Evolutionary conservation across 2,113 vertebrate species (phyloP).

Genomic region (Phrynosoma blainvillii): DNA sequence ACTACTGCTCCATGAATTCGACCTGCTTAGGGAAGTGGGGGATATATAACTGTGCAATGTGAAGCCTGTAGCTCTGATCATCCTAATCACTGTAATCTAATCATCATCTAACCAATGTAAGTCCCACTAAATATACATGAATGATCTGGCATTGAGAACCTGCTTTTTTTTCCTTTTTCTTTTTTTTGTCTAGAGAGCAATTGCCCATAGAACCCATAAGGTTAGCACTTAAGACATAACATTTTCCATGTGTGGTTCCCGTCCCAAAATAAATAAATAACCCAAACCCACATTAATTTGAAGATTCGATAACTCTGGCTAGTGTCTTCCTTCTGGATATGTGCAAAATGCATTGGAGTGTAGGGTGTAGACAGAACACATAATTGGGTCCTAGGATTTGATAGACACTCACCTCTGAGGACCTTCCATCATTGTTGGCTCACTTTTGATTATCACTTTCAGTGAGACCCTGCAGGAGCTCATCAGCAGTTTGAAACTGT

Average conservation of each 20-base stretch:
- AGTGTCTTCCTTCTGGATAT: not conserved
- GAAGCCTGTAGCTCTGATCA: not conserved
- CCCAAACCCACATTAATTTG: not conserved
- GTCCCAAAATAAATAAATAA: too few relatives aligned
- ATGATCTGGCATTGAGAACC: not conserved
- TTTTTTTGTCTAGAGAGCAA: too few relatives aligned
- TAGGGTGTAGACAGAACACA: not conserved
- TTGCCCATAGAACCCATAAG: too few relatives aligned
- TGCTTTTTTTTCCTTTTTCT: too few relatives aligned
- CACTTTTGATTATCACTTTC: not conserved
- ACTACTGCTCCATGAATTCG: not conserved
- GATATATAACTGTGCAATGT: not conserved
- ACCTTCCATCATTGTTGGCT: not conserved
- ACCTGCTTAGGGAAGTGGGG: not conserved
- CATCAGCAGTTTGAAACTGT: not conserved
- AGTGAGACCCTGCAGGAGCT: not conserved
- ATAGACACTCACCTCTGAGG: not conserved
- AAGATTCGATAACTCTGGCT: not conserved
- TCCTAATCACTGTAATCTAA: not conserved
- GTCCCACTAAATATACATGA: not conserved
- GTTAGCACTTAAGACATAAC: too few relatives aligned
- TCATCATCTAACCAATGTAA: not conserved
- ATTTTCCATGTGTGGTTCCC: too few relatives aligned
- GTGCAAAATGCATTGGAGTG: not conserved
- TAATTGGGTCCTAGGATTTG: not conserved